Evolutionary conservation across 1,140 invertebrate species (phyloP).

Genomic region (Carposina sasakii): DNA sequence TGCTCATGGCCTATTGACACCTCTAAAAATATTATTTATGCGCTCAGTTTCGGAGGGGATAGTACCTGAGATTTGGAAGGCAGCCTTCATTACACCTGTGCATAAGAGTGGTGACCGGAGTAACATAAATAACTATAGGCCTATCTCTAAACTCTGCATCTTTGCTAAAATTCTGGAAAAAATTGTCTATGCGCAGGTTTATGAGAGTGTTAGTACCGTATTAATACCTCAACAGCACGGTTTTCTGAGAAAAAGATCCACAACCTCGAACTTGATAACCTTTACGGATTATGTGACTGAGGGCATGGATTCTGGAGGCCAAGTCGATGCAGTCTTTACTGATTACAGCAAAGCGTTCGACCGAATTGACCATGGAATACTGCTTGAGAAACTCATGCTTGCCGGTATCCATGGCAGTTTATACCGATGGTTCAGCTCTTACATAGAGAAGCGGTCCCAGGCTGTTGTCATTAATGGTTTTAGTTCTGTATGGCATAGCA

Average conservation of each 20-base stretch:
- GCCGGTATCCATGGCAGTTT: no score
- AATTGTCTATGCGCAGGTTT: slow-evolving; percentile 19
- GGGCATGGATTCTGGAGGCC: no score
- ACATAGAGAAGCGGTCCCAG: no score
- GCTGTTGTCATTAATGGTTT: no score
- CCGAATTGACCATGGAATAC: no score
- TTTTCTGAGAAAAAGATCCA: slow-evolving; percentile 13
- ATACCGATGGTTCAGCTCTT: no score
- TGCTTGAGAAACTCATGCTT: no score
- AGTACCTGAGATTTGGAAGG: slow-evolving; percentile 28
- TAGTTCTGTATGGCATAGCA: no score
- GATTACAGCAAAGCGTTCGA: no score
- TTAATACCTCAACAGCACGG: slow-evolving; percentile 22
- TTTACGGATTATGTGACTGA: neutral
- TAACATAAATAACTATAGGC: slow-evolving; percentile 20
- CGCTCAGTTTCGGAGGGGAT: no score
- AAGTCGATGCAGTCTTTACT: no score
- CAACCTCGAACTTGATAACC: neutral
- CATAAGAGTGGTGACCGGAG: slow-evolving; percentile 21
- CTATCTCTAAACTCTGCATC: slow-evolving; percentile 25
- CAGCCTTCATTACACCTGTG: slow-evolving; percentile 25
- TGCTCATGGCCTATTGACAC: slow-evolving; percentile 7
- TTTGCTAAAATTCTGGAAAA: slow-evolving; percentile 28
- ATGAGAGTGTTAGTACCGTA: slow-evolving; percentile 2
- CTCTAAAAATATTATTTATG: no score